These are phyloP conservation scores for Parasteatoda lunata DNA, from an alignment of 2,888 invertebrate species.

Conservation along the genomic window DNA sequence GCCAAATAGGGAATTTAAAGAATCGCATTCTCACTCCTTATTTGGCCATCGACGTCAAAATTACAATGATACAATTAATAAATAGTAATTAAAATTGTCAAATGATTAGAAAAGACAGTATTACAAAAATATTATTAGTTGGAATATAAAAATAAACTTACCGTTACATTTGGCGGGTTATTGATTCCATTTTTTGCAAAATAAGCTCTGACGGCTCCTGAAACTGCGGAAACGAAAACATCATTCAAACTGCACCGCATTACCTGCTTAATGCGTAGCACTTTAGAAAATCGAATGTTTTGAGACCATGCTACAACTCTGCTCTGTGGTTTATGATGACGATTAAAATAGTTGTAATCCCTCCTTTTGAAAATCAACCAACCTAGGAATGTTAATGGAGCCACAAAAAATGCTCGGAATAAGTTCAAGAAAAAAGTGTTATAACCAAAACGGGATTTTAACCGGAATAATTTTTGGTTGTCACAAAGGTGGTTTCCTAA, in stretches of 20 bases:
- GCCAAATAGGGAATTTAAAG: too few species aligned
- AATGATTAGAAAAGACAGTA: too few species aligned
- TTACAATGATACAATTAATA: too few species aligned
- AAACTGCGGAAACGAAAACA: constrained; percentile 77
- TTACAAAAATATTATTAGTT: too few species aligned
- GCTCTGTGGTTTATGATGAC: constrained; percentile 58
- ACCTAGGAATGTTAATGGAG: constrained; percentile 76
- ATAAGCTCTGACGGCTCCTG: constrained; percentile 77
- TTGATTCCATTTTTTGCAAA: constrained; percentile 76
- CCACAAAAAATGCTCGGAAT: constrained; percentile 76
- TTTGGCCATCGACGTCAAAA: too few species aligned
- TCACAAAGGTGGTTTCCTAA: constrained; percentile 70
- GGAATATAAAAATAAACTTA: constrained; percentile 69
- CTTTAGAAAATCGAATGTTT: constrained; percentile 75
- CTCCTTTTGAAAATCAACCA: constrained; percentile 75
- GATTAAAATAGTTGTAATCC: constrained; percentile 76
- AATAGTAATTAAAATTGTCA: too few species aligned
- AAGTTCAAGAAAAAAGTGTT: constrained; percentile 75
- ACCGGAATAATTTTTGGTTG: constrained; percentile 51
- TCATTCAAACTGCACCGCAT: constrained; percentile 78
- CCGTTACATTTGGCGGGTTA: constrained; percentile 77
- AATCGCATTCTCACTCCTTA: too few species aligned
- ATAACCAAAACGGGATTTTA: constrained; percentile 75
- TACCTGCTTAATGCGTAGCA: constrained; percentile 77
- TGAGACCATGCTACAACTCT: constrained; percentile 76